Conservation (phyloP, 2,113 vertebrate genomes). For the Lasiurus cinereus region DNA sequence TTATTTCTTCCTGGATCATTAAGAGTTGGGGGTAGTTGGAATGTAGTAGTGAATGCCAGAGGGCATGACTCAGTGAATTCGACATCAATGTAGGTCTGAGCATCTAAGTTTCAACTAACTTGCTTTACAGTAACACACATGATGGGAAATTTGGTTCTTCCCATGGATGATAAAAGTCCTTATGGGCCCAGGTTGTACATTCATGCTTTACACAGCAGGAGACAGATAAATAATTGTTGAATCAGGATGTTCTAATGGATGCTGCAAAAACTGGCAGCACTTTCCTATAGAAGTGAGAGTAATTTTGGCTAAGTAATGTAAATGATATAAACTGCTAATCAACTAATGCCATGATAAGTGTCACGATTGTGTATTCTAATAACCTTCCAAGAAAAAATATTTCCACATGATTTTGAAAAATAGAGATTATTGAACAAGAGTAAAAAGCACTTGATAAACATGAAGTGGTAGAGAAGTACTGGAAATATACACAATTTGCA, state of each 20-base stretch:
- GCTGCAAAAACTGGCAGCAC: not conserved
- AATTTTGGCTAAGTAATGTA: not conserved
- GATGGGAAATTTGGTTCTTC: not conserved
- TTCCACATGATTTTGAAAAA: not conserved
- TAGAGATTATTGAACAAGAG: slow-evolving; percentile 11
- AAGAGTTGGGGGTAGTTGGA: not conserved
- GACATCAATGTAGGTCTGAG: accelerated
- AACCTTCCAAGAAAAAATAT: not conserved
- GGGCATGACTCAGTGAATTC: not conserved
- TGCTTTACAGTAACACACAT: not conserved
- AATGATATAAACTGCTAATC: not conserved
- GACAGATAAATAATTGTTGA: not conserved
- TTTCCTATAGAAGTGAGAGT: not conserved
- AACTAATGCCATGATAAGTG: not conserved
- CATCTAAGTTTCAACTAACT: not conserved
- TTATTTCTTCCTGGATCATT: not conserved
- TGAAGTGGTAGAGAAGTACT: slow-evolving; percentile 36
- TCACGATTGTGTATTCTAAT: not conserved
- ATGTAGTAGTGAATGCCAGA: not conserved
- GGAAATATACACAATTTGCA: slow-evolving; percentile 20
- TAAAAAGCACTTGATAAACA: slow-evolving; percentile 56
- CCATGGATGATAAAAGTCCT: not conserved
- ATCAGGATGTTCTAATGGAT: not conserved
- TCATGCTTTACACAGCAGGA: not conserved
- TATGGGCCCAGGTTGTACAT: not conserved